These are phyloP conservation scores for Drosophila kepulauana DNA, from an alignment of 1,140 invertebrate species.

Conservation along the genomic window DNA sequence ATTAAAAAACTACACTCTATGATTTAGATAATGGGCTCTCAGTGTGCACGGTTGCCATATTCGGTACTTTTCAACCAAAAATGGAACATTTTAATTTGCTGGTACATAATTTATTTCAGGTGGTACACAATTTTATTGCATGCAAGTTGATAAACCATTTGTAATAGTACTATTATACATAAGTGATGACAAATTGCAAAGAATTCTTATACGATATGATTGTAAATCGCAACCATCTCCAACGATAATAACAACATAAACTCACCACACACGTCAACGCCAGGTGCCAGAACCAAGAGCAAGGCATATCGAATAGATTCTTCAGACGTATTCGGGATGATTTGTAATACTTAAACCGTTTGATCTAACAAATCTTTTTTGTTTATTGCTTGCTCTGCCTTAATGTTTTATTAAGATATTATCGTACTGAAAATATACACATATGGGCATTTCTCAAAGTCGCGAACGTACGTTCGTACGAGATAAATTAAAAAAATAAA, in stretches of 20 bases:
- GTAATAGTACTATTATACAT: no score
- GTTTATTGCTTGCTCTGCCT: slow-evolving; percentile 30
- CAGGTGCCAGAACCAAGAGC: slow-evolving; percentile 36
- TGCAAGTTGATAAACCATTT: no score
- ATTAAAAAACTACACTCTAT: not conserved
- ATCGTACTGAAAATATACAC: slow-evolving; percentile 13
- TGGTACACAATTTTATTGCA: no score
- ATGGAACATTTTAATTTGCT: not conserved
- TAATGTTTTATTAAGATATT: slow-evolving; percentile 34
- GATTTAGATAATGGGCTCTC: not conserved
- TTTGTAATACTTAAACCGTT: slow-evolving; percentile 23
- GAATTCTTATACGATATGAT: not conserved
- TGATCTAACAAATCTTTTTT: slow-evolving; percentile 13
- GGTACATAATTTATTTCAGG: not conserved
- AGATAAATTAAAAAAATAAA: no score
- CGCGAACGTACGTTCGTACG: no score
- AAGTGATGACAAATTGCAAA: not conserved
- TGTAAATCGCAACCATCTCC: not conserved
- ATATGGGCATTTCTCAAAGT: no score
- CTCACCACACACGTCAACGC: slow-evolving; percentile 49
- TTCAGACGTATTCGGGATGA: slow-evolving; percentile 23
- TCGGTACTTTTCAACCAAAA: not conserved
- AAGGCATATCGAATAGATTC: slow-evolving; percentile 28
- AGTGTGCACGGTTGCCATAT: not conserved
- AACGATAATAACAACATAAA: slow-evolving; percentile 25